Evolutionary conservation across 2,797 vertebrate species (phyloP).

Genomic region (Platalea minor): DNA sequence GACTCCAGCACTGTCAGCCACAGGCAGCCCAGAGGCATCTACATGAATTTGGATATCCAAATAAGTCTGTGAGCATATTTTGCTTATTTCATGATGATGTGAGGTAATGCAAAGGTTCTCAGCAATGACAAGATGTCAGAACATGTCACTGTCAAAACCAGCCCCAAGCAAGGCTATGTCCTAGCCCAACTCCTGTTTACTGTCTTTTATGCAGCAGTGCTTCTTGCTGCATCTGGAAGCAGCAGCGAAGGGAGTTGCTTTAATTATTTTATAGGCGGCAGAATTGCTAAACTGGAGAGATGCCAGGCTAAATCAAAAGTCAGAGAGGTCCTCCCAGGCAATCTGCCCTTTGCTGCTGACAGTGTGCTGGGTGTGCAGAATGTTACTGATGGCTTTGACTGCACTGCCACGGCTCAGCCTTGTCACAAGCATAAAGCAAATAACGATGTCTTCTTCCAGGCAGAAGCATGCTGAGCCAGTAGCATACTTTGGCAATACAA

Average conservation of each 20-base stretch:
- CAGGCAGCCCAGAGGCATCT: background rate
- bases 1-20: background rate
- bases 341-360: background rate
- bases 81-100: background rate
- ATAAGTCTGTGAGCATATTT: background rate
- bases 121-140: background rate
- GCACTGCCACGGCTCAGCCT: background rate
- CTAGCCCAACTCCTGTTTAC: background rate
- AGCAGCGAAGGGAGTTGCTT: background rate
- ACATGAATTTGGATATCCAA: background rate
- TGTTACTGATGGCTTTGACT: background rate
- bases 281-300: conserved; percentile 19
- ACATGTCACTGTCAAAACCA: conserved; percentile 18
- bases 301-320: background rate
- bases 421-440: background rate
- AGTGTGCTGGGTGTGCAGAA: background rate
- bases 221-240: background rate
- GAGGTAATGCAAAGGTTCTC: background rate
- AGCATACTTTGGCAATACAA: background rate
- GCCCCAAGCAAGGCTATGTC: background rate
- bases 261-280: conserved; percentile 11
- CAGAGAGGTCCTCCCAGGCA: background rate
- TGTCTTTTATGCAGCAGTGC: background rate
- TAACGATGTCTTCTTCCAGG: background rate
- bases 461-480: background rate